Percentiles rank a stretch among this genome's conserved stretches.
Evolutionary conservation across 2,113 vertebrate genomes (phyloP).

Genomic region (Trinectes maculatus): DNA sequence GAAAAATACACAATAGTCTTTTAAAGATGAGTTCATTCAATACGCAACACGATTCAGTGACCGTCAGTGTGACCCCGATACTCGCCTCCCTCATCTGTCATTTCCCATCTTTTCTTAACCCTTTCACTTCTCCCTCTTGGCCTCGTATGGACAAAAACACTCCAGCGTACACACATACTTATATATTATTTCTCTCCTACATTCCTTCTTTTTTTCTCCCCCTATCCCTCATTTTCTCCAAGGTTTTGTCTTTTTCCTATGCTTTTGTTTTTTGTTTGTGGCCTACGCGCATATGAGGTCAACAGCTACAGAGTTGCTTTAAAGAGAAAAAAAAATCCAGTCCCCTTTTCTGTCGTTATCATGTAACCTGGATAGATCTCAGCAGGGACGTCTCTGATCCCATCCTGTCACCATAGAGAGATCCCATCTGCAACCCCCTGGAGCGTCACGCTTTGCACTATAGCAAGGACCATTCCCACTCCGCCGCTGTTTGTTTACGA

Average conservation of each 20-base stretch:
- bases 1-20: conserved; percentile 74
- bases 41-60: conserved; percentile 73
- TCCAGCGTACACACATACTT: conserved; percentile 15
- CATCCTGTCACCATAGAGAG: conserved; percentile 78
- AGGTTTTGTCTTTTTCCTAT: conserved; percentile 60
- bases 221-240: conserved; percentile 40
- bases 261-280: conserved; percentile 24
- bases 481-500: conserved; percentile 79
- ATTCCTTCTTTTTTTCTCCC: neutral
- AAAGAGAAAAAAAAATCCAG: conserved; percentile 20
- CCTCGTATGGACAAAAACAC: conserved; percentile 48
- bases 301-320: conserved; percentile 39
- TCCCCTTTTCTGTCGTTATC: conserved; percentile 49
- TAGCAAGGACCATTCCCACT: conserved; percentile 74
- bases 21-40: conserved; percentile 83
- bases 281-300: conserved; percentile 54
- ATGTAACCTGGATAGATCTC: conserved; percentile 74
- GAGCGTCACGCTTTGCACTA: conserved; percentile 63
- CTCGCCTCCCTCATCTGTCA: conserved; percentile 61
- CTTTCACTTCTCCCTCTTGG: conserved; percentile 67
- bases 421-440: conserved; percentile 72
- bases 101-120: conserved; percentile 54
- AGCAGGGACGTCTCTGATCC: conserved; percentile 71
- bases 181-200: neutral
- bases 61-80: conserved; percentile 80